phyloP scores from a whole-genome alignment of 1,140 invertebrate genomes.

The Littorina saxatilis region DNA sequence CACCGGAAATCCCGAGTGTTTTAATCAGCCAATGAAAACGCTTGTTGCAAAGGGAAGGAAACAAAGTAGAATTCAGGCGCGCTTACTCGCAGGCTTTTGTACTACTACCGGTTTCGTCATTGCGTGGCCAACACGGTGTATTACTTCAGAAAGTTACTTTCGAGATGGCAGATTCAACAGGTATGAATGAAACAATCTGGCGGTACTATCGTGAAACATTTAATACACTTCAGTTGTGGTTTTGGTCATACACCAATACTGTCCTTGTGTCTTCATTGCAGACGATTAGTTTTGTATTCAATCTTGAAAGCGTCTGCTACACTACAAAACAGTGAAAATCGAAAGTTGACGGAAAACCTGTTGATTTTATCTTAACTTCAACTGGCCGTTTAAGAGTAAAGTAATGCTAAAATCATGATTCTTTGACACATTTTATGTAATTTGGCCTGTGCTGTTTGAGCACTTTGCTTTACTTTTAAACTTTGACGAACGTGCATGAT shows the following conservation, averaged over 20 bases:
- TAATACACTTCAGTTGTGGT: background rate
- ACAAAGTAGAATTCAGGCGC: too few relatives aligned
- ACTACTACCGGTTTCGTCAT: conserved; percentile 45
- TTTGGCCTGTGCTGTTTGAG: too few relatives aligned
- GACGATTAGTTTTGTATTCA: background rate
- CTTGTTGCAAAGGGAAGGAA: background rate
- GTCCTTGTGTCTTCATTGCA: too few relatives aligned
- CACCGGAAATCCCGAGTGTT: background rate
- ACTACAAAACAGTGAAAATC: background rate
- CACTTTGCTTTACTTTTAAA: too few relatives aligned
- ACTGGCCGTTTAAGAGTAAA: background rate
- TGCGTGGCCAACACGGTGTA: conserved; percentile 27
- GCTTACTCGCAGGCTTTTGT: background rate
- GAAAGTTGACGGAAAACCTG: conserved; percentile 21
- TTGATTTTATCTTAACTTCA: background rate
- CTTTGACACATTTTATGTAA: too few relatives aligned
- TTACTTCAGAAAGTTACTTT: conserved; percentile 4
- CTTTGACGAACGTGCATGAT: too few relatives aligned
- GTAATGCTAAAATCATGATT: too few relatives aligned
- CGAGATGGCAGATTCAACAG: conserved; percentile 37
- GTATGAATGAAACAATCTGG: background rate
- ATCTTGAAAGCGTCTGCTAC: background rate
- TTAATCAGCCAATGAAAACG: background rate
- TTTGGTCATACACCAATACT: background rate
- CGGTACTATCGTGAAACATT: too few relatives aligned